Evolutionary conservation across 2,797 vertebrate genomes (phyloP).

Genomic region (Threskiornis aethiopicus): DNA sequence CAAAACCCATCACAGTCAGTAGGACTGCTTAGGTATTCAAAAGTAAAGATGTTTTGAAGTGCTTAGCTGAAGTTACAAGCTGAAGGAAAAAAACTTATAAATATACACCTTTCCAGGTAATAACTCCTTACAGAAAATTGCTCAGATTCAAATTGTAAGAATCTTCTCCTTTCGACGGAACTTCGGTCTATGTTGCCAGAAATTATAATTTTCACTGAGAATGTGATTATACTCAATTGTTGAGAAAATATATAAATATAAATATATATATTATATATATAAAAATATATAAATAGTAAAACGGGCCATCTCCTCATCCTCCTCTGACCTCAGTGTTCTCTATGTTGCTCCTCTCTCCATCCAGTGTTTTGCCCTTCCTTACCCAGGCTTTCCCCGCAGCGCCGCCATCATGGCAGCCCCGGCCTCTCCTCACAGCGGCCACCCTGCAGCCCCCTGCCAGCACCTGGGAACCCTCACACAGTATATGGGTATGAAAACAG

Average conservation of each 20-base stretch:
- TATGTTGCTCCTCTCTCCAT: fast-evolving
- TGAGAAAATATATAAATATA: neutral
- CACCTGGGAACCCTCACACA: fast-evolving
- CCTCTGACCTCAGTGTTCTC: fast-evolving
- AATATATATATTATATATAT: too few species aligned
- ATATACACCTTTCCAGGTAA: neutral
- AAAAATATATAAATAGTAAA: neutral
- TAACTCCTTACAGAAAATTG: neutral
- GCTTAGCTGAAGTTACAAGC: neutral
- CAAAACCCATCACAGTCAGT: neutral
- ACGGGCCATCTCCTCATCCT: neutral
- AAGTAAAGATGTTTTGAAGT: neutral
- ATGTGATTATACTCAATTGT: neutral
- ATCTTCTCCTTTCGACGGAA: neutral
- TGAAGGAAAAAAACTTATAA: neutral
- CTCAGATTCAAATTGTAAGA: neutral
- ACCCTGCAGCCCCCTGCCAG: fast-evolving
- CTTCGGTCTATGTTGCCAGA: neutral
- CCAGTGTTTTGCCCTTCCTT: fast-evolving
- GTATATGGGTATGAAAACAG: neutral
- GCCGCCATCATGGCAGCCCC: fast-evolving
- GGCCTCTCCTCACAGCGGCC: fast-evolving
- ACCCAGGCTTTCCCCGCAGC: fast-evolving
- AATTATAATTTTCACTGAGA: neutral
- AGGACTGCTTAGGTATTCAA: neutral